These are phyloP conservation scores for Neuroterus valhalla DNA, from an alignment of 1,140 invertebrate species.

Conservation along the genomic window DNA sequence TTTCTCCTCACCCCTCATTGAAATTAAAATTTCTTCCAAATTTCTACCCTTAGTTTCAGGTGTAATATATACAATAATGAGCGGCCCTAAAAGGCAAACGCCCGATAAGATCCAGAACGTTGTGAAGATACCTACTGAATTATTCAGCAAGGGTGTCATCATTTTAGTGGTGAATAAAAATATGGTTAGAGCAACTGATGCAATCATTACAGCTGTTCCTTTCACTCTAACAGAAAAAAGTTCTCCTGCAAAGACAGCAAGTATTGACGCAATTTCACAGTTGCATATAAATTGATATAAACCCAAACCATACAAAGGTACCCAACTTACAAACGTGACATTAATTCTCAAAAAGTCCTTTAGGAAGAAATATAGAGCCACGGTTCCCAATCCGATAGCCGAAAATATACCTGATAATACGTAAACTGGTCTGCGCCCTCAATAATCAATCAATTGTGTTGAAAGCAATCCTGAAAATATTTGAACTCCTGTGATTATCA, in stretches of 20 bases:
- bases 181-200: conserved; percentile 67
- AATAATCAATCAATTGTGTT: conserved; percentile 81
- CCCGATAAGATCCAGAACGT: conserved; percentile 83
- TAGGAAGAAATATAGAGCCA: conserved; percentile 73
- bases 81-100: conserved; percentile 76
- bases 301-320: conserved; percentile 63
- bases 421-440: conserved; percentile 82
- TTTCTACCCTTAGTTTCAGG: background rate
- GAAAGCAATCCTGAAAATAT: conserved; percentile 79
- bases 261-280: conserved; percentile 77
- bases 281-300: conserved; percentile 64
- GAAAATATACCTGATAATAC: conserved; percentile 78
- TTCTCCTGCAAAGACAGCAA: conserved; percentile 61
- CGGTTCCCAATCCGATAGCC: conserved; percentile 75
- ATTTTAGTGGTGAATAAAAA: conserved; percentile 79
- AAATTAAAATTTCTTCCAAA: conserved; percentile 78
- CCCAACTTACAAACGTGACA: conserved; percentile 62
- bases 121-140: conserved; percentile 77
- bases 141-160: conserved; percentile 75
- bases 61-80: conserved; percentile 72
- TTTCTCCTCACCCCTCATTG: too few species aligned
- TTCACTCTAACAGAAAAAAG: conserved; percentile 6
- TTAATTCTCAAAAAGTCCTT: conserved; percentile 60
- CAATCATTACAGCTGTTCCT: background rate
- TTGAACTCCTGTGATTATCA: conserved; percentile 83